Evolutionary conservation across 2,888 invertebrate species (phyloP), one percentile per base, ranked within the genome.

Genomic region (Phragmatobia fuliginosa): DNA sequence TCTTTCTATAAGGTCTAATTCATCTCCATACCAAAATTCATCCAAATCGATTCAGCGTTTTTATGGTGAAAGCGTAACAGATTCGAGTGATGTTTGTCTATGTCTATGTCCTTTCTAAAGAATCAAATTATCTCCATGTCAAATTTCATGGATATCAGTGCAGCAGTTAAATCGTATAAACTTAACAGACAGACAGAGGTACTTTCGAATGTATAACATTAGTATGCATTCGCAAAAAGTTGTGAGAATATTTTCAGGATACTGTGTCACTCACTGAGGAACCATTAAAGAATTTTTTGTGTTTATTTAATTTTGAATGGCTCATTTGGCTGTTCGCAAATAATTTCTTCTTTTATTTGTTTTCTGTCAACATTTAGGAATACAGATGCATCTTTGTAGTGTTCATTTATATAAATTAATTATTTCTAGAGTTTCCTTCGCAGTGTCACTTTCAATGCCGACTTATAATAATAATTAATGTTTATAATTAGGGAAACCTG

Each of bases 191-290:
- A n/a, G n/a, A n/a, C n/a, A n/a, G n/a, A n/a, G n/a, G n/a, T n/a
- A n/a, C n/a, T n/a, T n/a, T n/a, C n/a, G n/a, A n/a, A n/a, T n/a
- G n/a, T n/a, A n/a, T n/a, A n/a, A n/a, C n/a, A n/a, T n/a, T n/a
- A n/a, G n/a, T n/a, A n/a, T n/a, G n/a, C n/a, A 80, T 81, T 70
- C 71, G 71, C 72, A 67, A 74, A 73, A 82, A 82, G 70, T 82
- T 75, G 77, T 63, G 63, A 62, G 67, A 36, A 52, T 67, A 65
- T 62, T 62, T 49, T 71, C 36, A 45, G 33, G 31, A 61, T 64
- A 33, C 21, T 64, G 58, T 67, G 59, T 64, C 59, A 63, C 32
- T 38, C 31, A 4, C 31, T 41, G 14, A 36, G 21, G 8, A 65
- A 21, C 33, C 28, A n/a, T 33, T 62, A 61, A 36, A 52, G 6